These are phyloP conservation scores for Microchirus variegatus DNA, from an alignment of 2,797 vertebrate species.

Conservation along the genomic window DNA sequence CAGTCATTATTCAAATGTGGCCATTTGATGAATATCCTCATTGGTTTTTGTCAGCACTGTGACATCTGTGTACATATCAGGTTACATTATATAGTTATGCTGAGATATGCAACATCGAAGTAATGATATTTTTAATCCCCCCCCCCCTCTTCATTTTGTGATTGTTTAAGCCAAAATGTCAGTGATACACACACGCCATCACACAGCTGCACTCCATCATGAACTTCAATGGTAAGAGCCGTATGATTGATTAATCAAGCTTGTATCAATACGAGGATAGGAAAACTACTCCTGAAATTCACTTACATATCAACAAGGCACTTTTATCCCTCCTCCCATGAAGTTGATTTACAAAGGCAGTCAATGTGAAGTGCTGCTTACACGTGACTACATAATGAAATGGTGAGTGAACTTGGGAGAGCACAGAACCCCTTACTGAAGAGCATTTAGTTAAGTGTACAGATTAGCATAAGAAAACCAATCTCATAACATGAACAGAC, in stretches of 20 bases:
- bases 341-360: conserved; percentile 67
- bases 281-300: conserved; percentile 58
- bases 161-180: conserved; percentile 4
- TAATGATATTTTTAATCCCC: conserved; percentile 11
- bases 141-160: not conserved
- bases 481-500: conserved; percentile 68
- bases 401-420: conserved; percentile 59
- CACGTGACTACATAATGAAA: conserved; percentile 70
- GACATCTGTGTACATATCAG: conserved; percentile 13
- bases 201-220: conserved; percentile 31
- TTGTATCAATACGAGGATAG: conserved; percentile 62
- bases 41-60: conserved; percentile 18
- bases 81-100: conserved; percentile 22
- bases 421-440: conserved; percentile 44
- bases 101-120: conserved; percentile 28
- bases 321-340: conserved; percentile 60
- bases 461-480: conserved; percentile 78
- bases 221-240: conserved; percentile 45
- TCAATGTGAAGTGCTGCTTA: conserved; percentile 45
- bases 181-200: conserved; percentile 2
- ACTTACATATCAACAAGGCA: conserved; percentile 64
- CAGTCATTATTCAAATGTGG: not conserved
- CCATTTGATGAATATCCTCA: conserved; percentile 19
- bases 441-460: conserved; percentile 73
- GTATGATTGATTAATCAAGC: conserved; percentile 65